Percentiles rank a stretch among this genome's conserved stretches.
Conservation (phyloP, 1,140 invertebrate genomes). For the Popillia japonica region DNA sequence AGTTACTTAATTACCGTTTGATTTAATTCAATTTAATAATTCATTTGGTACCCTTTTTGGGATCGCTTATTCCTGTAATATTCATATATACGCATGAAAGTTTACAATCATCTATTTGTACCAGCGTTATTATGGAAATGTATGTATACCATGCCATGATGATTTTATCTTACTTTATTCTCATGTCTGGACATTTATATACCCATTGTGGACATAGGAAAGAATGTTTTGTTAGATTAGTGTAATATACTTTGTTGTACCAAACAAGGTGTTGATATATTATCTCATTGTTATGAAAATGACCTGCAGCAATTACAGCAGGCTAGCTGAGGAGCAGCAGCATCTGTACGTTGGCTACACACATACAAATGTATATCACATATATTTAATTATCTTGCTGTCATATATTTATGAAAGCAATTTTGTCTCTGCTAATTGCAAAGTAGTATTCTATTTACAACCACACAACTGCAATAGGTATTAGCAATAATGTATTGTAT, state of each 20-base stretch:
- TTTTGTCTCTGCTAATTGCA: not conserved
- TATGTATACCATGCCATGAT: not conserved
- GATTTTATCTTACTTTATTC: slow-evolving; percentile 20
- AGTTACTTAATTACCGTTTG: not conserved
- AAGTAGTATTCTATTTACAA: not conserved
- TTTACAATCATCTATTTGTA: not conserved
- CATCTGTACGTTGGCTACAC: not conserved
- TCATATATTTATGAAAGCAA: slow-evolving; percentile 1
- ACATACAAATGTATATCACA: not conserved
- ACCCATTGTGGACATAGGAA: slow-evolving; percentile 10
- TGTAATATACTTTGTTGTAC: slow-evolving; percentile 1
- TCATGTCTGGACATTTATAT: not conserved
- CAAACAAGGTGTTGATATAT: slow-evolving; percentile 32
- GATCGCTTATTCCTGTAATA: not conserved
- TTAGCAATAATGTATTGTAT: too few relatives aligned
- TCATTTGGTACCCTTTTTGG: not conserved
- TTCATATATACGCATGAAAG: not conserved
- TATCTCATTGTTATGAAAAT: slow-evolving; percentile 19
- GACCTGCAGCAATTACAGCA: slow-evolving; percentile 14
- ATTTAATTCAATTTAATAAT: not conserved
- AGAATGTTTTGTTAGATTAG: slow-evolving; percentile 2
- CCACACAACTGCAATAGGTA: not conserved
- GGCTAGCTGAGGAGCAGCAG: not conserved
- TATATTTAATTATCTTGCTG: slow-evolving; percentile 16
- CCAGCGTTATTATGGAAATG: not conserved